Evolutionary conservation across 2,113 vertebrate genomes (phyloP), one percentile per base, ranked within the genome.

Genomic region (Menidia beryllina): DNA sequence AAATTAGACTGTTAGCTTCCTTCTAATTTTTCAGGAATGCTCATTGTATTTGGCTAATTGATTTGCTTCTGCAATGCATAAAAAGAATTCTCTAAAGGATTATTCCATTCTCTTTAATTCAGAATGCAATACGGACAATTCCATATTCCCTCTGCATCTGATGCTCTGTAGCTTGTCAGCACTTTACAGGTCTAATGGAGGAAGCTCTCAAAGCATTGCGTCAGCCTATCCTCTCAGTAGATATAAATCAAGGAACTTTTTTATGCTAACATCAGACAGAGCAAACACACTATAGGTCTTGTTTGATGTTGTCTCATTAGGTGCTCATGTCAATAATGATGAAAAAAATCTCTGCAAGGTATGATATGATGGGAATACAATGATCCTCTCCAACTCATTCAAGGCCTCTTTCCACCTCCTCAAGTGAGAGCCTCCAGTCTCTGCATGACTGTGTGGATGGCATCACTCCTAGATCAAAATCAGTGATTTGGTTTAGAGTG

Each of bases 401-500:
- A 86, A 74, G 80, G 64, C 23, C 36, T 50, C 62, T 45, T n/a
- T 47, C 24, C 38, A 25, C 57, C 72, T 79, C 25, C 68, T 79
- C 62, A 15, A 63, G 48, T 50, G 30, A 76, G 61, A 45, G 25
- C 38, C 7, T 10, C 5, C 39, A 20, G 25, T 34, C 19, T 72
- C 10, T 36, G 12, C 51, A 48, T 57, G 45, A 47, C 71, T 71
- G 52, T 72, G 34, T 59, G 64, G 26, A 65, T 68, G 50, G 66
- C 63, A 52, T 41, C 64, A 57, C 66, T 61, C 66, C 70, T 39
- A 67, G 66, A 88, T 87, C 75, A 82, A 72, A 77, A 58, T 72
- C 36, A 66, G 64, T 57, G 58, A 78, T 77, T 64, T 77, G 51
- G 68, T 81, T 59, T 52, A 26, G 27, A 14, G 30, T 61, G 60